Percentiles rank a stretch among this genome's conserved stretches.
These are phyloP conservation scores for Miniopterus natalensis DNA, from an alignment of 2,113 vertebrate genomes.

Conservation along the genomic window DNA sequence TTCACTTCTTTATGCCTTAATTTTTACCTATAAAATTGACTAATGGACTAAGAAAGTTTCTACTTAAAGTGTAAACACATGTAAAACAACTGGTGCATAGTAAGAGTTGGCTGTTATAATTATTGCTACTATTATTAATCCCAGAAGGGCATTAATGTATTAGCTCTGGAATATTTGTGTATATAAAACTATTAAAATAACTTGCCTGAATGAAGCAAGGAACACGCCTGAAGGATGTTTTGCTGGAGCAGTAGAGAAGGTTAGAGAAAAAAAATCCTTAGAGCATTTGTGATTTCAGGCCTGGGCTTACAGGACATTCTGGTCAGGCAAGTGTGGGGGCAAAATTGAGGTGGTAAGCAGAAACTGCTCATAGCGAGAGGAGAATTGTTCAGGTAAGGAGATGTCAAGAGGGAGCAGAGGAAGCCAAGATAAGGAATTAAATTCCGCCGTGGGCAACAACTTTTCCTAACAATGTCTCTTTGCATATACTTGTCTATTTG, in stretches of 20 bases:
- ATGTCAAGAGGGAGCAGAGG: neutral
- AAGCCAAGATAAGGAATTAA: neutral
- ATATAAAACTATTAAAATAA: neutral
- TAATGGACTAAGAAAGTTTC: neutral
- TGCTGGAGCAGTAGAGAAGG: neutral
- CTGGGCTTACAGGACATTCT: neutral
- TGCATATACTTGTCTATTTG: neutral
- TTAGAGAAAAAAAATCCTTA: neutral
- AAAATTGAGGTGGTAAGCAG: neutral
- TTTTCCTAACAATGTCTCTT: neutral
- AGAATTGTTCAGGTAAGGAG: neutral
- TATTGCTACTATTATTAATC: neutral
- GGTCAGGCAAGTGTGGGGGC: neutral
- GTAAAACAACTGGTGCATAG: neutral
- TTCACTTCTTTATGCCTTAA: neutral
- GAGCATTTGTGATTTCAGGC: neutral
- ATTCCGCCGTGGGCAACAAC: neutral
- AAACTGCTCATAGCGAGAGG: neutral
- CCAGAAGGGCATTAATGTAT: neutral
- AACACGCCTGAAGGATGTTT: neutral
- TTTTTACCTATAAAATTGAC: conserved; percentile 18
- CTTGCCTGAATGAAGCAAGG: neutral
- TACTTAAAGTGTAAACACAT: neutral
- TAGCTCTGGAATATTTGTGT: neutral
- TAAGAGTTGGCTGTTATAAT: neutral